Conservation (phyloP, 2,797 vertebrate genomes). For the Typhlichthys eigenmanni region DNA sequence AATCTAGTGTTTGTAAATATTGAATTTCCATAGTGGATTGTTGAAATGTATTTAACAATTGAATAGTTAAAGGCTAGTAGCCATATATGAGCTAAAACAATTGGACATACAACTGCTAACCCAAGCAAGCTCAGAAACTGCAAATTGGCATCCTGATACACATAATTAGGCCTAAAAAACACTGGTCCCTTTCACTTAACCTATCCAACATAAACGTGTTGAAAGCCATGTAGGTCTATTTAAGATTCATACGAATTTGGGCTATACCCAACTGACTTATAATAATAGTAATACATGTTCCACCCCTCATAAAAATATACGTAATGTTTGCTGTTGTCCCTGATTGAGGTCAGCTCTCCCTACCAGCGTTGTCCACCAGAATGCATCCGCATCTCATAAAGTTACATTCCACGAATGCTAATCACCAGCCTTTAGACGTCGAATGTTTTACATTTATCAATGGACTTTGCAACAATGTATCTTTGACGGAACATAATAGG, state of each 20-base stretch:
- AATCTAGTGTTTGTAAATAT: not conserved
- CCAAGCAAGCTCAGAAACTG: constrained; percentile 7
- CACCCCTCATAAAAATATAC: constrained; percentile 1
- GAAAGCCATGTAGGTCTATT: no score
- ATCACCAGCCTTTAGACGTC: no score
- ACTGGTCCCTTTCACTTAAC: no score
- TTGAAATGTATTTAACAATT: no score
- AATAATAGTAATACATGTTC: constrained; percentile 20
- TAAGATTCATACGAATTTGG: not conserved
- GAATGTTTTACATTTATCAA: constrained; percentile 1
- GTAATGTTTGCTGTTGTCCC: constrained; percentile 16
- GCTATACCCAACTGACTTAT: constrained; percentile 4
- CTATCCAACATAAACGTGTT: no score
- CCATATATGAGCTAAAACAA: not conserved
- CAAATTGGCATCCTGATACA: constrained; percentile 4
- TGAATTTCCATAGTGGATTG: not conserved
- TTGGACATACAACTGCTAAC: no score
- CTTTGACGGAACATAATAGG: constrained; percentile 10
- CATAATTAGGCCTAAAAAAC: not conserved
- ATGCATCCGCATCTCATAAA: no score
- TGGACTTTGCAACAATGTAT: constrained; percentile 6
- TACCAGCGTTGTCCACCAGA: constrained; percentile 4
- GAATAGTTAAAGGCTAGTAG: not conserved
- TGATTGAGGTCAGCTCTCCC: constrained; percentile 17
- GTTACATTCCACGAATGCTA: no score